Evolutionary conservation across 2,888 invertebrate species (phyloP).

Genomic region (Macrophya annulata): DNA sequence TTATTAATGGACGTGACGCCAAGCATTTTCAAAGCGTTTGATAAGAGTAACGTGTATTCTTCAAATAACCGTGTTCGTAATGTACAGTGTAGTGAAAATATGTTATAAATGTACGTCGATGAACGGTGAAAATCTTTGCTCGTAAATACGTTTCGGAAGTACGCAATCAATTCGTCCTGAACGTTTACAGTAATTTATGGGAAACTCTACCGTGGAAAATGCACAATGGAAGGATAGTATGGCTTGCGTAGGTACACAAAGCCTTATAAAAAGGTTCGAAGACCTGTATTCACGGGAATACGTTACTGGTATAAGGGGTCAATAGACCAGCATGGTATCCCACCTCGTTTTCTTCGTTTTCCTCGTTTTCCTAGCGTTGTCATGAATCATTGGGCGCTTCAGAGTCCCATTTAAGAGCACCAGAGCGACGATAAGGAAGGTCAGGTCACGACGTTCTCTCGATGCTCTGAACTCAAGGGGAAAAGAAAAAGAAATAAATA

Average conservation of each 20-base stretch:
- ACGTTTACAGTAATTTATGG: constrained; percentile 32
- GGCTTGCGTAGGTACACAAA: constrained; percentile 10
- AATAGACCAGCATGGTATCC: constrained; percentile 50
- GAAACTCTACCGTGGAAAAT: constrained; percentile 18
- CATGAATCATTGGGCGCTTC: constrained; percentile 56
- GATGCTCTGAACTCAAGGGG: neutral
- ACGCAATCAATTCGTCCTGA: constrained; percentile 24
- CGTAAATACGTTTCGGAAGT: constrained; percentile 35
- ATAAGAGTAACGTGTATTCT: neutral
- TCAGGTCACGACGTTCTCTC: constrained; percentile 8
- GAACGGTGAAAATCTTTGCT: neutral
- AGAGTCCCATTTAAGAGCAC: constrained; percentile 48
- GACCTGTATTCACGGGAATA: constrained; percentile 15
- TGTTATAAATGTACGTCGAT: neutral
- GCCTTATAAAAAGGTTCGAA: constrained; percentile 16
- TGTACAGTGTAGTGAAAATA: neutral
- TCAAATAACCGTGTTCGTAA: neutral
- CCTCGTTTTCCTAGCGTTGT: constrained; percentile 34
- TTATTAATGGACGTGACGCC: neutral
- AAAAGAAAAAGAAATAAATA: neutral
- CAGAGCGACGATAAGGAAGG: constrained; percentile 47
- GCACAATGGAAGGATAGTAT: constrained; percentile 29
- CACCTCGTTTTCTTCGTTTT: constrained; percentile 23
- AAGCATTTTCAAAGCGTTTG: neutral
- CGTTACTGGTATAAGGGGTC: constrained; percentile 38